A percentile compares a stretch with the other conserved stretches of the same genome.
These are phyloP conservation scores for Podarcis raffonei DNA, from an alignment of 2,113 vertebrate genomes.

Conservation along the genomic window DNA sequence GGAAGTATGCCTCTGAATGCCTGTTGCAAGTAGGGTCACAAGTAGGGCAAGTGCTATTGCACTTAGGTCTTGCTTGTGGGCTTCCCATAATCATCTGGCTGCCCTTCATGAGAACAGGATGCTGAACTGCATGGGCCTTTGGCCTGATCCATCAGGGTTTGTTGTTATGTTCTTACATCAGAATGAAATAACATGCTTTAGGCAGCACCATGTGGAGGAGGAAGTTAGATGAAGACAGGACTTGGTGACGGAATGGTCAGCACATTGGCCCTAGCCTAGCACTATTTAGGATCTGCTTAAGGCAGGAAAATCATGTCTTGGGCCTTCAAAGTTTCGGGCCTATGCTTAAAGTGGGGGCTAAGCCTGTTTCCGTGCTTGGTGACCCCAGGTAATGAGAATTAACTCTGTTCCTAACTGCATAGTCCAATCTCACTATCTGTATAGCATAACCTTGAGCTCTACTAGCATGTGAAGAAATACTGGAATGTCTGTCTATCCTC, in stretches of 20 bases:
- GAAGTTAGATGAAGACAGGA: neutral
- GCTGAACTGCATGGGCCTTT: too few relatives aligned
- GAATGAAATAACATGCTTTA: neutral
- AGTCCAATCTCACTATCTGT: neutral
- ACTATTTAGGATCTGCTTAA: neutral
- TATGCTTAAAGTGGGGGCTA: too few relatives aligned
- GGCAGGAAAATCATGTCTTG: neutral
- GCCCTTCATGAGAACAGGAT: too few relatives aligned
- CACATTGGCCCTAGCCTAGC: neutral
- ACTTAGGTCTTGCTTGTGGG: too few relatives aligned
- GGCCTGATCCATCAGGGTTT: too few relatives aligned
- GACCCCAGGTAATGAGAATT: neutral
- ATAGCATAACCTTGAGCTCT: neutral
- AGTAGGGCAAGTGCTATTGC: too few relatives aligned
- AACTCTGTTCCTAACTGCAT: neutral
- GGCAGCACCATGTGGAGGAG: neutral
- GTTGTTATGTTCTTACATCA: too few relatives aligned
- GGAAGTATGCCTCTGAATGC: too few relatives aligned
- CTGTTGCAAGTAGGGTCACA: too few relatives aligned
- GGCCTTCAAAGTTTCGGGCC: neutral
- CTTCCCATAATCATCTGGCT: too few relatives aligned
- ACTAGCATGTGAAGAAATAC: neutral
- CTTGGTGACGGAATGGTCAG: neutral
- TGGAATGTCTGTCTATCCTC: neutral
- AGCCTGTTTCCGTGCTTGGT: neutral